Conservation (phyloP, 2,888 invertebrate species). For the Eupeodes latifasciatus region DNA sequence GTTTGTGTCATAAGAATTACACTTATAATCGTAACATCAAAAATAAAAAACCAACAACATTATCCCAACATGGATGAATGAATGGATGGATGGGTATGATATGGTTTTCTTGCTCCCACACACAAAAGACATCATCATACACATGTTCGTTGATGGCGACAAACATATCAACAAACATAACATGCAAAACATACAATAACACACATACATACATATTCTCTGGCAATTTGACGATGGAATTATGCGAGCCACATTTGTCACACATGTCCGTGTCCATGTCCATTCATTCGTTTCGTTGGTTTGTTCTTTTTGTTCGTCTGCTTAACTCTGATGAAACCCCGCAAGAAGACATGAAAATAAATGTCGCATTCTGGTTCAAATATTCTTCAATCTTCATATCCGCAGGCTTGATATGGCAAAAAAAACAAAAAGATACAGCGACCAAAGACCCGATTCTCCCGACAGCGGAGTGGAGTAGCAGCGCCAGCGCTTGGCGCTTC, state of each 20-base stretch:
- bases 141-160: not conserved
- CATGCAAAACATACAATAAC: too few species aligned
- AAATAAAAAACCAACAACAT: slow-evolving; percentile 5
- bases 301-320: not conserved
- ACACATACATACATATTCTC: not conserved
- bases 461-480: too few species aligned
- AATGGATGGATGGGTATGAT: not conserved
- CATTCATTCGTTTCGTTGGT: not conserved
- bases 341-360: slow-evolving; percentile 43
- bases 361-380: slow-evolving; percentile 43
- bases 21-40: slow-evolving; percentile 37
- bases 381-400: not conserved
- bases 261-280: slow-evolving; percentile 36
- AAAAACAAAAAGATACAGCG: not conserved
- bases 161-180: too few species aligned
- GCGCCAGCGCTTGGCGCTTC: not conserved
- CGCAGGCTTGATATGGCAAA: too few species aligned
- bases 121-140: slow-evolving; percentile 7
- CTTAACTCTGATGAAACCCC: not conserved
- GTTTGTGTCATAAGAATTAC: slow-evolving; percentile 42
- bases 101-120: not conserved
- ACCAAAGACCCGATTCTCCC: not conserved
- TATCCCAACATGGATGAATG: not conserved
- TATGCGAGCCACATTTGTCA: slow-evolving; percentile 46
- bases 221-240: slow-evolving; percentile 29